These are phyloP conservation scores for Caenorhabditis sp. DNA, from an alignment of 2,888 invertebrate genomes.

Conservation along the genomic window DNA sequence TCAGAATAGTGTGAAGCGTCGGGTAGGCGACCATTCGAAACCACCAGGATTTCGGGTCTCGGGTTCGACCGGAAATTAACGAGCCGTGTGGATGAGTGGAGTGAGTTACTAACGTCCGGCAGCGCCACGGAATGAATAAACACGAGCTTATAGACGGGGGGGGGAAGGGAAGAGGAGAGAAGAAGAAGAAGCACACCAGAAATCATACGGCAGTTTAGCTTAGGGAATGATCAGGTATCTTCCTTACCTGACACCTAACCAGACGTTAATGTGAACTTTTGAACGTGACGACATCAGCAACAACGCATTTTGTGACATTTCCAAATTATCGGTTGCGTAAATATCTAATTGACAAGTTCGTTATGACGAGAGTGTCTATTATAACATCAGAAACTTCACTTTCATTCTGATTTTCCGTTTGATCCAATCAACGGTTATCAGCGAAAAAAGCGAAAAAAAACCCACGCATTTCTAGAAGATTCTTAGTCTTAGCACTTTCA, in stretches of 20 bases:
- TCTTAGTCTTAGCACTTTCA: no score
- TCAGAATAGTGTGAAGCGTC: slow-evolving; percentile 9
- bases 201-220: slow-evolving; percentile 18
- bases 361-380: neutral
- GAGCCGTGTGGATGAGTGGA: slow-evolving; percentile 46
- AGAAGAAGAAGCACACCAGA: slow-evolving; percentile 31
- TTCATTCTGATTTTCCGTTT: no score
- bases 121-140: slow-evolving; percentile 32
- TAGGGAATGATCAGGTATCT: no score
- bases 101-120: slow-evolving; percentile 26
- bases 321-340: slow-evolving; percentile 17
- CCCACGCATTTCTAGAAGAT: slow-evolving; percentile 35
- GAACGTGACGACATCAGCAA: slow-evolving; percentile 25
- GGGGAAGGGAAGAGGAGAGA: no score
- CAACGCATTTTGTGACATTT: slow-evolving; percentile 22
- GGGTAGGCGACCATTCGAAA: slow-evolving; percentile 40
- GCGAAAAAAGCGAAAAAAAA: no score
- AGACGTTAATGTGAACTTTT: slow-evolving; percentile 2
- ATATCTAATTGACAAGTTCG: slow-evolving; percentile 6
- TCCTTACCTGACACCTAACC: neutral
- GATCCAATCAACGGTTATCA: no score
- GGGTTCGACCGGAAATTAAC: slow-evolving; percentile 57
- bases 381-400: slow-evolving; percentile 4
- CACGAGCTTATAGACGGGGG: no score
- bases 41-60: slow-evolving; percentile 28